phyloP scores from a whole-genome alignment of 2,888 invertebrate species.

The Galeruca laticollis region DNA sequence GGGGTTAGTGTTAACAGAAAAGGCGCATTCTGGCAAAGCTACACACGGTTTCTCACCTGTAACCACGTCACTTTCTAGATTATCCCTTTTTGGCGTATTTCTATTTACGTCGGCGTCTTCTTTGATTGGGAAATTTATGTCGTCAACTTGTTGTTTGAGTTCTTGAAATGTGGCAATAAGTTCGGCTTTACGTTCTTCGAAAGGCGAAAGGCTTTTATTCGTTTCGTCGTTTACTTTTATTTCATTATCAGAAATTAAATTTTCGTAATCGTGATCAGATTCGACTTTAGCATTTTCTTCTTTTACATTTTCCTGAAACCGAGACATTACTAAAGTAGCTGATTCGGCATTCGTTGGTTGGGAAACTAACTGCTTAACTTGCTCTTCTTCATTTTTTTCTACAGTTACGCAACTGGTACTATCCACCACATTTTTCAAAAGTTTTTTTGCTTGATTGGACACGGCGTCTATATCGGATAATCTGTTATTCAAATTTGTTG shows the following conservation, averaged over 20 bases:
- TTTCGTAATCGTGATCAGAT: conserved; percentile 63
- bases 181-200: conserved; percentile 61
- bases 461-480: conserved; percentile 65
- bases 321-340: conserved; percentile 61
- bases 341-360: conserved; percentile 55
- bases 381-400: conserved; percentile 54
- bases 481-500: conserved; percentile 43
- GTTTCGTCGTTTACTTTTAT: conserved; percentile 43
- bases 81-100: conserved; percentile 22
- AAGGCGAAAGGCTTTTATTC: conserved; percentile 50
- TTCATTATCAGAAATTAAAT: conserved; percentile 59
- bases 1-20: conserved; percentile 47
- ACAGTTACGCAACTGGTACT: conserved; percentile 56
- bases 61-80: conserved; percentile 41
- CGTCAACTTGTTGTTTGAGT: conserved; percentile 55
- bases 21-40: conserved; percentile 57
- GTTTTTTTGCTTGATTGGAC: conserved; percentile 67
- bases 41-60: conserved; percentile 63
- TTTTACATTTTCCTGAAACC: conserved; percentile 49
- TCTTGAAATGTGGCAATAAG: conserved; percentile 63
- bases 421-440: conserved; percentile 65
- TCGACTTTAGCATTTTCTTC: conserved; percentile 44
- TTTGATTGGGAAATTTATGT: conserved; percentile 41
- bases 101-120: conserved; percentile 18
- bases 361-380: conserved; percentile 55